Evolutionary conservation across 2,113 vertebrate species (phyloP).

Genomic region (Petromus typicus): DNA sequence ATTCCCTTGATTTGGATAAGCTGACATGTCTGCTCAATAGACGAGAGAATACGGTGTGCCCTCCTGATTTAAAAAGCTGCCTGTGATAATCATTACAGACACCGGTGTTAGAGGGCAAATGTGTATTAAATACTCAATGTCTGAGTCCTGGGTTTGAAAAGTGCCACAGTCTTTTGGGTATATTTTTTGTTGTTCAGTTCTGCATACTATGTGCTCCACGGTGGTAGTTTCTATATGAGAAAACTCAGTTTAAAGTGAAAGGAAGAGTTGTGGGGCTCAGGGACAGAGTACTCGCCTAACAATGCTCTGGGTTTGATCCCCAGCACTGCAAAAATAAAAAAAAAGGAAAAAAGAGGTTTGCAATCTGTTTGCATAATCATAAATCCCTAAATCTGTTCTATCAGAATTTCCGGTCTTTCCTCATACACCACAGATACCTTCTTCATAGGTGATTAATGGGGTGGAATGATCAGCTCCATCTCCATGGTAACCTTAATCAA

Average conservation of each 20-base stretch:
- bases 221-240: not conserved
- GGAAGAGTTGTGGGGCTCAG: not conserved
- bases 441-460: not conserved
- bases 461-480: slow-evolving; percentile 38
- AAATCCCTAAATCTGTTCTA: not conserved
- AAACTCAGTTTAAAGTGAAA: not conserved
- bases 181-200: not conserved
- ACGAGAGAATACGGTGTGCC: not conserved
- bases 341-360: not conserved
- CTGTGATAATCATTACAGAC: not conserved
- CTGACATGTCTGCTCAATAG: not conserved
- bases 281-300: not conserved
- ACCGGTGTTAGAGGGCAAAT: not conserved
- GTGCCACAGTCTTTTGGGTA: fast-evolving
- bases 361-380: not conserved
- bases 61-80: not conserved
- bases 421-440: not conserved
- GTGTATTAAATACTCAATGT: not conserved
- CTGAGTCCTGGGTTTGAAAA: not conserved
- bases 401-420: slow-evolving; percentile 13
- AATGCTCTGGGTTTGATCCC: not conserved
- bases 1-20: not conserved
- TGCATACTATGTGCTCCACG: not conserved
- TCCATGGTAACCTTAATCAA: slow-evolving; percentile 53
- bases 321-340: not conserved